Conservation (phyloP, 2,888 invertebrate species). For the Cheilosia grossa region DNA sequence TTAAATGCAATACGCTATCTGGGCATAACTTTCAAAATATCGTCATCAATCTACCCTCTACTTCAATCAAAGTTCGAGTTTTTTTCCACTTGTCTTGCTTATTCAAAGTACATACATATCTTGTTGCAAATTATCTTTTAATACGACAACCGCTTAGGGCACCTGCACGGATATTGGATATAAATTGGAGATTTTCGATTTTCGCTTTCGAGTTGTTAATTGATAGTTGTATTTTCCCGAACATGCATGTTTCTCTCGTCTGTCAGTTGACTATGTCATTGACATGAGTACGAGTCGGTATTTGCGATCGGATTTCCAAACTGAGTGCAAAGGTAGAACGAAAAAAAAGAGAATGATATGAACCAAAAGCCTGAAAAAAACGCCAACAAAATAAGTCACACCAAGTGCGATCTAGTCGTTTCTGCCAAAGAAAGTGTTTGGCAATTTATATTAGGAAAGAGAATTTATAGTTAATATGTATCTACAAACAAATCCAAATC, state of each 20-base stretch:
- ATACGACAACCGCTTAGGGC: not conserved
- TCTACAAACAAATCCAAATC: not conserved
- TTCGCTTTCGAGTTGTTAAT: conserved; percentile 21
- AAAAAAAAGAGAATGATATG: no score
- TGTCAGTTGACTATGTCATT: conserved; percentile 18
- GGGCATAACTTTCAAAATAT: no score
- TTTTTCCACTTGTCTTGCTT: not conserved
- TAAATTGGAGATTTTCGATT: conserved; percentile 21
- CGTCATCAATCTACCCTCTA: no score
- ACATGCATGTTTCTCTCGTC: conserved; percentile 9
- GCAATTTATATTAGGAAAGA: no score
- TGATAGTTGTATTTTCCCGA: conserved; percentile 10
- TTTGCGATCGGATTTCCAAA: conserved; percentile 12
- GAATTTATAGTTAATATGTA: no score
- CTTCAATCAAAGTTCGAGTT: no score
- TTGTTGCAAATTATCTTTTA: conserved; percentile 21
- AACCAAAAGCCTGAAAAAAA: no score
- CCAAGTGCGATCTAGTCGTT: no score
- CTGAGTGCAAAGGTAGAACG: not conserved
- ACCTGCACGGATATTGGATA: conserved; percentile 9
- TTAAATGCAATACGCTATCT: no score
- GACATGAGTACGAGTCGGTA: not conserved
- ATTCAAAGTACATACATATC: conserved; percentile 5
- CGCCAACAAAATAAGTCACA: not conserved
- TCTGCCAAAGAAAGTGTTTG: no score